phyloP scores from a whole-genome alignment of 2,888 invertebrate species.

The Pelosia muscerda region DNA sequence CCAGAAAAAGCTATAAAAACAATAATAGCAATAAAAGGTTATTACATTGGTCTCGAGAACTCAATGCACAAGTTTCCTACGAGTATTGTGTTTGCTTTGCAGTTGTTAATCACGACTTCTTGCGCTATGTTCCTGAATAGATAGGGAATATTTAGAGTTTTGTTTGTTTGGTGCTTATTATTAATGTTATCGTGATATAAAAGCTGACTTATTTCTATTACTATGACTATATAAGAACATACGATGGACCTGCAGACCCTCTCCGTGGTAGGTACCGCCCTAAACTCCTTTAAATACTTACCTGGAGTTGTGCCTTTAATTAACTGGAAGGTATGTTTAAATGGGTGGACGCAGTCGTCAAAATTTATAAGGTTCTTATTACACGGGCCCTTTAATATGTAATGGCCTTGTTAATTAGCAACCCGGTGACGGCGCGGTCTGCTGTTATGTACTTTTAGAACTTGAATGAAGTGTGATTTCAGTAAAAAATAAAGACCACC shows the following conservation, averaged over 20 bases:
- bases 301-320: conserved; percentile 10
- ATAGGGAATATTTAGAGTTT: no score
- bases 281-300: neutral
- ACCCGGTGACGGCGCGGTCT: neutral
- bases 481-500: neutral
- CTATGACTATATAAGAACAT: neutral
- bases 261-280: neutral
- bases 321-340: conserved; percentile 12
- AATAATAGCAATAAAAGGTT: conserved; percentile 1
- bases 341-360: conserved; percentile 8
- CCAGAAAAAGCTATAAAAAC: neutral
- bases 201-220: no score
- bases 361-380: conserved; percentile 19
- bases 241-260: neutral
- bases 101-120: neutral
- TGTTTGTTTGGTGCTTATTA: no score
- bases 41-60: neutral
- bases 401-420: conserved; percentile 12
- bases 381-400: conserved; percentile 6
- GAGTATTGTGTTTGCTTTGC: neutral
- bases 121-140: no score
- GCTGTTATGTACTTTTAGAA: neutral
- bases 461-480: conserved; percentile 3
- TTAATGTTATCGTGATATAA: no score
- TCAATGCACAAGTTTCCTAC: neutral